These are phyloP conservation scores for Rallus crepitans DNA, from an alignment of 2,797 vertebrate genomes.

Conservation along the genomic window DNA sequence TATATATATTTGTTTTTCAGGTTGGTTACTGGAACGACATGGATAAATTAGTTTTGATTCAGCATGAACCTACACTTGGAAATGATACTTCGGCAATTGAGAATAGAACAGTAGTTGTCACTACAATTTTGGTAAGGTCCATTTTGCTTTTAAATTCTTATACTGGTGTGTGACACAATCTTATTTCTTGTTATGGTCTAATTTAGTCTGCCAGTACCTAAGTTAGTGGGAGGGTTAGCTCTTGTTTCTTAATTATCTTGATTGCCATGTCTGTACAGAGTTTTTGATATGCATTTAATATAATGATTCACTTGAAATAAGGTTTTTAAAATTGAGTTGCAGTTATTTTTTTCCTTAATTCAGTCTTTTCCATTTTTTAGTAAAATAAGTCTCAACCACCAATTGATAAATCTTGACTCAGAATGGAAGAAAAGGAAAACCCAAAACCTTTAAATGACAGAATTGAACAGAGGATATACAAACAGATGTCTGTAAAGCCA, in stretches of 20 bases:
- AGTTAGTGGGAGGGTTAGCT: background rate
- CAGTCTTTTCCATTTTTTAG: constrained; percentile 7
- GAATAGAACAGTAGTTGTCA: constrained; percentile 97
- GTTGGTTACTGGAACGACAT: constrained; percentile 99
- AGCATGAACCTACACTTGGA: constrained; percentile 90
- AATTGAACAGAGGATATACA: background rate
- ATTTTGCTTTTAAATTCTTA: constrained; percentile 61
- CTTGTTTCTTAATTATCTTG: constrained; percentile 14
- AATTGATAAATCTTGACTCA: constrained; percentile 48
- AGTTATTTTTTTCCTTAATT: constrained; percentile 8
- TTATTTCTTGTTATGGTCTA: constrained; percentile 36
- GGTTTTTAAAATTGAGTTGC: background rate
- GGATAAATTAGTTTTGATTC: constrained; percentile 96
- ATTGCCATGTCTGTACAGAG: constrained; percentile 20
- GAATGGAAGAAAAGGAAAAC: constrained; percentile 18
- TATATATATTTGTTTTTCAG: constrained; percentile 76
- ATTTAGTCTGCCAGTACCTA: constrained; percentile 28
- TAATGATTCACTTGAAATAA: background rate
- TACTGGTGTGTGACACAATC: background rate
- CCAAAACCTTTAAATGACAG: background rate
- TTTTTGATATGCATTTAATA: background rate
- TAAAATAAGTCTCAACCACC: constrained; percentile 16
- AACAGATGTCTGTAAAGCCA: background rate
- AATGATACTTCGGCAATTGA: constrained; percentile 94
- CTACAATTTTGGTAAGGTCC: constrained; percentile 96